Percentiles rank a stretch among this genome's conserved stretches.
These are phyloP conservation scores for Anguilla marmorata DNA, from an alignment of 2,797 vertebrate species.

Conservation along the genomic window DNA sequence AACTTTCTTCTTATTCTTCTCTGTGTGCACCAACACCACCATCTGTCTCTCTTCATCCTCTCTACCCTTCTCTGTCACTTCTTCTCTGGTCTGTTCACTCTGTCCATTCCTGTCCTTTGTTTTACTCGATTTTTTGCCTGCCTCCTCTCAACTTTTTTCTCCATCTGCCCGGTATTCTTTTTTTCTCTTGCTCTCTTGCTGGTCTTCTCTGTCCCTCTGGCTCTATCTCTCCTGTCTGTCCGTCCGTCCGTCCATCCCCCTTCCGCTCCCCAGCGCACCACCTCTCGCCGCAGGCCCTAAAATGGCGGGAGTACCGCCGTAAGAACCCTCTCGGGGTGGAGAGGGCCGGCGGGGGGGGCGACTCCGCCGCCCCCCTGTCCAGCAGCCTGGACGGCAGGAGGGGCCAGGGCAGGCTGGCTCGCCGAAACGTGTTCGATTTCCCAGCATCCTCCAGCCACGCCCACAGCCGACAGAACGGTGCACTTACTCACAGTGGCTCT, in stretches of 20 bases:
- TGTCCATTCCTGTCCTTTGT: neutral
- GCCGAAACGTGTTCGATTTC: slow-evolving; percentile 88
- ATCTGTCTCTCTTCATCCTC: neutral
- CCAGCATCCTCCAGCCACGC: slow-evolving; percentile 69
- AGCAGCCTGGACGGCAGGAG: slow-evolving; percentile 71
- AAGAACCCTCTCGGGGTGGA: slow-evolving; percentile 89
- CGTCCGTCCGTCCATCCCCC: slow-evolving; percentile 38
- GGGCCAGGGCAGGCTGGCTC: slow-evolving; percentile 67
- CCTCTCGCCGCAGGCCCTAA: slow-evolving; percentile 93
- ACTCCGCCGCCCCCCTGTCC: slow-evolving; percentile 51
- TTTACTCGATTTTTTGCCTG: slow-evolving; percentile 35
- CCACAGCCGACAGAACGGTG: slow-evolving; percentile 79
- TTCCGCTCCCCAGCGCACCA: slow-evolving; percentile 79
- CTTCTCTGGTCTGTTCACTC: slow-evolving; percentile 33
- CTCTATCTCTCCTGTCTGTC: neutral
- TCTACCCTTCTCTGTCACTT: slow-evolving; percentile 7
- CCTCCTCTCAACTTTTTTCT: neutral
- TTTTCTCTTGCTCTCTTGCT: slow-evolving; percentile 41
- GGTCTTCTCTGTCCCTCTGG: slow-evolving; percentile 47
- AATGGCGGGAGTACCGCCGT: slow-evolving; percentile 94
- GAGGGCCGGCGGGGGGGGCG: slow-evolving; percentile 54
- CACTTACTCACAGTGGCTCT: slow-evolving; percentile 46
- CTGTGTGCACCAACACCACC: neutral
- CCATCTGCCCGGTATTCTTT: slow-evolving; percentile 31
- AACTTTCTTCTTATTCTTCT: slow-evolving; percentile 38